Conservation (phyloP, 2,797 vertebrate genomes). For the Scleropages formosus region DNA sequence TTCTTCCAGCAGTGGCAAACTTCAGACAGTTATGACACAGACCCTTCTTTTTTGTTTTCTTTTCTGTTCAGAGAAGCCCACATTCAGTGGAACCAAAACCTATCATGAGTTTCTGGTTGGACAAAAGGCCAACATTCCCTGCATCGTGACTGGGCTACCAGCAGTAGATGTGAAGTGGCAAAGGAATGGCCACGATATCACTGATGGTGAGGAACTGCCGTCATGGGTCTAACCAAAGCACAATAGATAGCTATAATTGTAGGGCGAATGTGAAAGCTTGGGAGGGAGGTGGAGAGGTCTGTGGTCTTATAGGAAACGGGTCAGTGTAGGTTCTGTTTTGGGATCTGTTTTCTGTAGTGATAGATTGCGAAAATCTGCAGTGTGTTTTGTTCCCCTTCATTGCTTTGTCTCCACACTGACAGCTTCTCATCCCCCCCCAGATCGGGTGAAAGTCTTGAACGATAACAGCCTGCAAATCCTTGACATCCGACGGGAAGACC, state of each 20-base stretch:
- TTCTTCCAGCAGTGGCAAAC: not conserved
- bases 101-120: constrained; percentile 70
- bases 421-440: not conserved
- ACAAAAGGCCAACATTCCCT: constrained; percentile 52
- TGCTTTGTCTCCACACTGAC: not conserved
- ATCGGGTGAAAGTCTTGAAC: constrained; percentile 35
- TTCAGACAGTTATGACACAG: not conserved
- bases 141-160: constrained; percentile 59
- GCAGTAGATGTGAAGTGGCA: constrained; percentile 59
- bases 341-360: too few species aligned
- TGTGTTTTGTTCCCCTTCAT: not conserved
- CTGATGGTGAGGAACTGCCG: constrained; percentile 52
- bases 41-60: not conserved
- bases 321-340: too few species aligned
- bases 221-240: not conserved
- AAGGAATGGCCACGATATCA: constrained; percentile 38
- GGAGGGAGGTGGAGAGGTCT: too few species aligned
- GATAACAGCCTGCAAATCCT: constrained; percentile 58
- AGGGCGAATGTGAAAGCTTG: too few species aligned
- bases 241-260: too few species aligned
- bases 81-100: constrained; percentile 50
- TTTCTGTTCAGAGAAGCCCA: constrained; percentile 54
- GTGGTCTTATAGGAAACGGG: too few species aligned
- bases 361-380: not conserved
- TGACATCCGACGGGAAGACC: constrained; percentile 53